phyloP scores from a whole-genome alignment of 2,888 invertebrate species.

The Choreutis nemorana region DNA sequence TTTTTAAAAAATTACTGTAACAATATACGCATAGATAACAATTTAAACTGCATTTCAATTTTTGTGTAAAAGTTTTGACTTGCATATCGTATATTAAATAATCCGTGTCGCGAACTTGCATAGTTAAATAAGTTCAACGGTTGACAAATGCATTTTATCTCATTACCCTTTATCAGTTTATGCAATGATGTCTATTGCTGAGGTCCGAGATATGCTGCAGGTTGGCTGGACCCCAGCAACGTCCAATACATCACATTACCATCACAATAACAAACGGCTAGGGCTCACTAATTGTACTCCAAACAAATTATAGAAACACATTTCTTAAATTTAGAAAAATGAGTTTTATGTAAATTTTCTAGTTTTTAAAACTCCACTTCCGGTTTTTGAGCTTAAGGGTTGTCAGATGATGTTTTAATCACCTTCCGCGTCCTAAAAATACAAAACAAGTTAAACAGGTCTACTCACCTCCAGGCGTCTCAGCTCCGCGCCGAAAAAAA shows the following conservation, averaged over 20 bases:
- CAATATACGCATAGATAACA: too few species aligned
- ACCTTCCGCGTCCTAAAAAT: not conserved
- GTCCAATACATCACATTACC: slow-evolving; percentile 24
- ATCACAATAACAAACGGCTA: slow-evolving; percentile 35
- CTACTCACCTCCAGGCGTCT: too few species aligned
- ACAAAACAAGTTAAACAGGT: too few species aligned
- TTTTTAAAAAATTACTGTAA: too few species aligned
- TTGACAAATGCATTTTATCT: not conserved
- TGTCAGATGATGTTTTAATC: slow-evolving; percentile 4
- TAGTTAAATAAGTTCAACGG: not conserved
- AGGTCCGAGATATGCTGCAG: slow-evolving; percentile 36
- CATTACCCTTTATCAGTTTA: slow-evolving; percentile 31
- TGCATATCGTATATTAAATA: too few species aligned
- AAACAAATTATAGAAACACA: slow-evolving; percentile 16
- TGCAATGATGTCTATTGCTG: slow-evolving; percentile 43
- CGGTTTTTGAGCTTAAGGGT: slow-evolving; percentile 5
- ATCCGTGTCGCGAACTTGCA: too few species aligned
- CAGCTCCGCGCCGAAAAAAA: too few species aligned
- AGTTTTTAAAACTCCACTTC: slow-evolving; percentile 6
- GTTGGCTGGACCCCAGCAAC: slow-evolving; percentile 27
- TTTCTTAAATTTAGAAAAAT: not conserved
- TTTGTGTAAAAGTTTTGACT: too few species aligned
- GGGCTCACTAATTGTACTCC: slow-evolving; percentile 34
- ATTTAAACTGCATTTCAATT: too few species aligned
- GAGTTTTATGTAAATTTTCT: slow-evolving; percentile 2